Evolutionary conservation across 2,797 vertebrate species (phyloP).

Genomic region (Philypnodon macrostomus): DNA sequence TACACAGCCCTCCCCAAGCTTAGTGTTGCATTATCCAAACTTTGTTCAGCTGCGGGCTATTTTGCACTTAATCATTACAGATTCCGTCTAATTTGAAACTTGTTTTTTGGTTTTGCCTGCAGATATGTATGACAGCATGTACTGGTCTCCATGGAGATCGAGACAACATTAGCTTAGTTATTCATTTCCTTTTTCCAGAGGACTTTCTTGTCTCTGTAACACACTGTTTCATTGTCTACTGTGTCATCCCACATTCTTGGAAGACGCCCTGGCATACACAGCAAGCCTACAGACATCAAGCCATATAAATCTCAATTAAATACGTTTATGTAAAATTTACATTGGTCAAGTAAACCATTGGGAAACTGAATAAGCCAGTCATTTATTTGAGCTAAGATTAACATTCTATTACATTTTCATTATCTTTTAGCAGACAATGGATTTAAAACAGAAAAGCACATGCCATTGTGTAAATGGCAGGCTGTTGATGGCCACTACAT

Average conservation of each 20-base stretch:
- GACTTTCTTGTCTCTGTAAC: slow-evolving; percentile 30
- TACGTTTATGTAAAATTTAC: too few relatives aligned
- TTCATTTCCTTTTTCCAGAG: slow-evolving; percentile 47
- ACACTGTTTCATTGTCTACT: slow-evolving; percentile 2
- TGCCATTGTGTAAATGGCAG: too few relatives aligned
- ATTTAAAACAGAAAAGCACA: too few relatives aligned
- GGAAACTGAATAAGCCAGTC: too few relatives aligned
- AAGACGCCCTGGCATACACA: slow-evolving; percentile 46
- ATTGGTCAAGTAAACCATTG: too few relatives aligned
- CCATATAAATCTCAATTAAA: background rate
- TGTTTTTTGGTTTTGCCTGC: slow-evolving; percentile 33
- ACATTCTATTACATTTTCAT: too few relatives aligned
- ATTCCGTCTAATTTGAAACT: slow-evolving; percentile 39
- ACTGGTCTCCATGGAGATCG: slow-evolving; percentile 26
- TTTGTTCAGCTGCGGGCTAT: slow-evolving; percentile 26
- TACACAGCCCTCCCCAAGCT: slow-evolving; percentile 20
- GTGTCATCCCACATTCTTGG: slow-evolving; percentile 32
- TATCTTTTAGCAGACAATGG: too few relatives aligned
- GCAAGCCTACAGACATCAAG: slow-evolving; percentile 15
- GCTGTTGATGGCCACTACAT: too few relatives aligned
- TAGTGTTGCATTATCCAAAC: slow-evolving; percentile 16
- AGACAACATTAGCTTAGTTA: slow-evolving; percentile 23
- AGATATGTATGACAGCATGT: slow-evolving; percentile 27
- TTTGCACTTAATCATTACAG: slow-evolving; percentile 48
- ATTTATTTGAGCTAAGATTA: too few relatives aligned